Conservation (phyloP, 2,113 vertebrate genomes). For the Mesoclemmys tuberculata region DNA sequence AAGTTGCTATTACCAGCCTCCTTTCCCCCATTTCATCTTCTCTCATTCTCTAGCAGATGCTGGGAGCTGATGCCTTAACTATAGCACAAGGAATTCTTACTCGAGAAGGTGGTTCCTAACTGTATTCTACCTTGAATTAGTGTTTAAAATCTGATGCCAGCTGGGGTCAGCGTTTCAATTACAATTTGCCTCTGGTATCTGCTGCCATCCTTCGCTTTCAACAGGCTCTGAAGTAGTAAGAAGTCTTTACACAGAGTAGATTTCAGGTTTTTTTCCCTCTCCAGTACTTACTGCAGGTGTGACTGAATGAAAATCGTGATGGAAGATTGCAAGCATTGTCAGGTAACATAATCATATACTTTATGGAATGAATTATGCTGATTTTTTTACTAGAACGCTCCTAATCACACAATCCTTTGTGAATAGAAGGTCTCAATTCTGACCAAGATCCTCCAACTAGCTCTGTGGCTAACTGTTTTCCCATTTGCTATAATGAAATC, state of each 20-base stretch:
- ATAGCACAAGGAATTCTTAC: conserved; percentile 29
- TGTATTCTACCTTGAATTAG: neutral
- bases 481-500: neutral
- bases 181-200: neutral
- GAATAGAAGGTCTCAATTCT: neutral
- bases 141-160: conserved; percentile 16
- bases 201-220: neutral
- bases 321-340: neutral
- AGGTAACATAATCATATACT: neutral
- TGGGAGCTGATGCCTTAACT: conserved; percentile 34
- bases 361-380: neutral
- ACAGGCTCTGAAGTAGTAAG: fast-evolving
- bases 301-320: neutral
- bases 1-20: neutral
- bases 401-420: neutral
- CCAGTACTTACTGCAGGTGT: no score
- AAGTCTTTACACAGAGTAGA: neutral
- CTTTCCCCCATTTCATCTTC: neutral
- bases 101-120: neutral
- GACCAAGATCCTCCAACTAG: fast-evolving
- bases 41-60: conserved; percentile 19
- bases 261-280: fast-evolving
- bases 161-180: conserved; percentile 12
- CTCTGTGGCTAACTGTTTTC: neutral
- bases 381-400: neutral